A percentile compares a stretch with the other conserved stretches of the same genome.
These are phyloP conservation scores for Emydocephalus ijimae DNA, from an alignment of 2,113 vertebrate genomes.

Conservation along the genomic window DNA sequence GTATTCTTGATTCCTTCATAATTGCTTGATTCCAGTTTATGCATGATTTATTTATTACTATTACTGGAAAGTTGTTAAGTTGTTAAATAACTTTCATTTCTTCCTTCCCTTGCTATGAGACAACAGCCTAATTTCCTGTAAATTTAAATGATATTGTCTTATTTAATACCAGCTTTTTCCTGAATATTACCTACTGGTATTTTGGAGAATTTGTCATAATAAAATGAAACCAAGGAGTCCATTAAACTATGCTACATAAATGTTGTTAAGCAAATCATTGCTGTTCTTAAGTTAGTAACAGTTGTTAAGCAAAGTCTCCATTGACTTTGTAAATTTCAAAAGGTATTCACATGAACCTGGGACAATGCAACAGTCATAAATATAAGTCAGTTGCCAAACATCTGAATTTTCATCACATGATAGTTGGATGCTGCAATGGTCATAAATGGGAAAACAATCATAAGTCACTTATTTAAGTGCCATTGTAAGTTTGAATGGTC, in stretches of 20 bases:
- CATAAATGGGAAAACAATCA: neutral
- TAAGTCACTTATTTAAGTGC: neutral
- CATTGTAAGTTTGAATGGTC: neutral
- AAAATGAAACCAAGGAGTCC: neutral
- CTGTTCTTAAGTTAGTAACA: neutral
- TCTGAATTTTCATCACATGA: neutral
- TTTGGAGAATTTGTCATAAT: neutral
- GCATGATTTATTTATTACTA: neutral
- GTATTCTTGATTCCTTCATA: neutral
- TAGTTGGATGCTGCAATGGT: neutral
- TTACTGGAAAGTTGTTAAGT: neutral
- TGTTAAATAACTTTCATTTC: neutral
- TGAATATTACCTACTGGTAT: neutral
- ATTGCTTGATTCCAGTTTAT: neutral
- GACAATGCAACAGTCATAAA: neutral
- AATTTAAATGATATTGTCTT: neutral
- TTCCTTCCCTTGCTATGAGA: neutral
- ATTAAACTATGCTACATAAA: neutral
- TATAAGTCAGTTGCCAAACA: neutral
- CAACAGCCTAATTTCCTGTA: neutral
- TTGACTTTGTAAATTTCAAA: neutral
- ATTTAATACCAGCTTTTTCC: neutral
- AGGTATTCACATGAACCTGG: neutral
- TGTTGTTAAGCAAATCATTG: neutral
- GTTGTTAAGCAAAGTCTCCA: neutral